Conservation (phyloP, 2,888 invertebrate genomes). For the Mongoloraphidia duomilia region DNA sequence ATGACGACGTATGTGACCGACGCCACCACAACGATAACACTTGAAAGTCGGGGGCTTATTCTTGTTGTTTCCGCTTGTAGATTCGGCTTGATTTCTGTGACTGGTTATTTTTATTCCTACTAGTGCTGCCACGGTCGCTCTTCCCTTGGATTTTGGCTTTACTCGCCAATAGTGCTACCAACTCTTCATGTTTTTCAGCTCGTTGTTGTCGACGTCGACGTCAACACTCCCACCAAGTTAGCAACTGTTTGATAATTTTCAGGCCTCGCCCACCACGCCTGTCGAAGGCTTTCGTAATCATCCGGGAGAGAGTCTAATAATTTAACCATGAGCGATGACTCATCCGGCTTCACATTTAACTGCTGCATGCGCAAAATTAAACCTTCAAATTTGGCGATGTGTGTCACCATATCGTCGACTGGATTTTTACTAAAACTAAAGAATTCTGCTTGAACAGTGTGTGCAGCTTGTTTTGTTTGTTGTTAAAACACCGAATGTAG, state of each 20-base stretch:
- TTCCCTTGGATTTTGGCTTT: no score
- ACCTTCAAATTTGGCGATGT: constrained; percentile 4
- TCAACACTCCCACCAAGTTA: constrained; percentile 5
- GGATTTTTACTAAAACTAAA: constrained; percentile 1
- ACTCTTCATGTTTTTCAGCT: background rate
- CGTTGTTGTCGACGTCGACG: constrained; percentile 1
- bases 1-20: constrained; percentile 3
- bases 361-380: constrained; percentile 5
- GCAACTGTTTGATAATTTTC: no score
- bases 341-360: constrained; percentile 6
- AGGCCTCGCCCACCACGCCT: constrained; percentile 5
- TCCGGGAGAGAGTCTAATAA: constrained; percentile 5
- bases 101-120: no score
- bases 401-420: constrained; percentile 1
- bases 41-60: no score
- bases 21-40: constrained; percentile 1
- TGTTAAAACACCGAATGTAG: constrained; percentile 6
- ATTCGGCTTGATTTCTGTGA: no score
- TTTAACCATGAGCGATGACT: constrained; percentile 4
- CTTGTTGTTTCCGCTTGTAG: no score
- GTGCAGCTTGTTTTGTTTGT: constrained; percentile 8
- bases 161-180: constrained; percentile 1
- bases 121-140: no score
- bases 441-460: constrained; percentile 1
- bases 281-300: constrained; percentile 5